Base-by-base conservation (phyloP, 2,888 invertebrate genomes). In the Leistus spinibarbis region DNA sequence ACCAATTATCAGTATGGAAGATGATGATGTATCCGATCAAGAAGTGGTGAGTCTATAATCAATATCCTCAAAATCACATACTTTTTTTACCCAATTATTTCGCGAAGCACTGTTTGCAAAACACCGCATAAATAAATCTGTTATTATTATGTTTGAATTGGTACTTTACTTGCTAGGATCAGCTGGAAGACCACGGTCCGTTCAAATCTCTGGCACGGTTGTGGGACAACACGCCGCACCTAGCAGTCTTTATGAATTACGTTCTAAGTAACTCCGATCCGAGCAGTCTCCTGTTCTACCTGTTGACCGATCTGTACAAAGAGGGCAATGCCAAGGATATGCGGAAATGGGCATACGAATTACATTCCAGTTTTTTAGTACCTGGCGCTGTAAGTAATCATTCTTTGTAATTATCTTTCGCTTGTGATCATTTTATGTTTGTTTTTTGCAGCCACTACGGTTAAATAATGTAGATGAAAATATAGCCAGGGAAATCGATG, bases 281-380 rank as follows among this genome's bases (percentile, higher is more conserved):
- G 69, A 82, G 77, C 82, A 90, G 89, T 80, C 78, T 85, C 63
- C 84, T 90, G 78, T 94, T 99, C 87, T 96, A 98, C 85, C 90
- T 98, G 79, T 91, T 99, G 82, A 96, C 98, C 77, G 96, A 97
- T 84, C 89, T 94, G 71, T 98, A 95, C 87, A 95, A 95, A 82
- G 90, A 92, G 81, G 95, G 95, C 68, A 92, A 91, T 79, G 88
- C 91, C 71, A 94, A 95, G 86, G 97, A 99, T 82, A 94, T 98
- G 91, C 91, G 96, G 73, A 95, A 97, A 84, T 99, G 99, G 98
- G 98, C 98, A 2, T 99, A 98, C 87, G 99, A 99, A 89, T 97
- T 99, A 83, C 97, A 97, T 87, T 98, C 98, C 79, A 95, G 96
- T 82, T 98, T 98, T 88, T 88, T 97, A 76, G 94, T 96, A 82